Conservation (phyloP, 2,113 vertebrate genomes). For the Pandion haliaetus region DNA sequence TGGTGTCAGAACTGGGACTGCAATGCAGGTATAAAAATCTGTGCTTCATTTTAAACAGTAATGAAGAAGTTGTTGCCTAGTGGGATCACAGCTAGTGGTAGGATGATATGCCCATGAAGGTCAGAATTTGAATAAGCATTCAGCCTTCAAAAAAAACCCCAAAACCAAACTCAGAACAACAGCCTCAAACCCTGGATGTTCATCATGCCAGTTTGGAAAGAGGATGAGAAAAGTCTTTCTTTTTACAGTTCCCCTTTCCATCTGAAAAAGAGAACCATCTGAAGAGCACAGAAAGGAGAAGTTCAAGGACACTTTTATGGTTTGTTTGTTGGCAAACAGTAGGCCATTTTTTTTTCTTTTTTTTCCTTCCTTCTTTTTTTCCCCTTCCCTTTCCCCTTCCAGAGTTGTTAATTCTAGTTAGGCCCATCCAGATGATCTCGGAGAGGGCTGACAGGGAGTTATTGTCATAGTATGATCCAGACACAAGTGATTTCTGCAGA, state of each 20-base stretch:
- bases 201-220: constrained; percentile 38
- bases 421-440: background rate
- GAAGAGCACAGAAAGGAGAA: constrained; percentile 45
- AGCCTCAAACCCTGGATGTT: background rate
- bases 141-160: background rate
- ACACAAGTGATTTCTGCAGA: background rate
- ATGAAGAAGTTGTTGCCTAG: background rate
- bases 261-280: constrained; percentile 53
- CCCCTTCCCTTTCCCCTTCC: background rate
- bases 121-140: background rate
- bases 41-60: background rate
- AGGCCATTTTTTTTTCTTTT: background rate
- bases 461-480: background rate
- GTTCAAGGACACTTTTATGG: constrained; percentile 9
- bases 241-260: constrained; percentile 51
- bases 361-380: background rate
- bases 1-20: background rate
- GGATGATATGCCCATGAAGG: background rate
- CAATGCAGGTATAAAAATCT: background rate
- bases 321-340: background rate
- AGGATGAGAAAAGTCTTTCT: constrained; percentile 40
- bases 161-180: background rate
- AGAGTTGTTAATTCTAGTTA: background rate
- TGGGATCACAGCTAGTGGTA: background rate
- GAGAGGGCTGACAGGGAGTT: background rate